Percentiles rank a stretch among this genome's conserved stretches.
These are phyloP conservation scores for Cheilosia grossa DNA, from an alignment of 2,888 invertebrate genomes.

Conservation along the genomic window DNA sequence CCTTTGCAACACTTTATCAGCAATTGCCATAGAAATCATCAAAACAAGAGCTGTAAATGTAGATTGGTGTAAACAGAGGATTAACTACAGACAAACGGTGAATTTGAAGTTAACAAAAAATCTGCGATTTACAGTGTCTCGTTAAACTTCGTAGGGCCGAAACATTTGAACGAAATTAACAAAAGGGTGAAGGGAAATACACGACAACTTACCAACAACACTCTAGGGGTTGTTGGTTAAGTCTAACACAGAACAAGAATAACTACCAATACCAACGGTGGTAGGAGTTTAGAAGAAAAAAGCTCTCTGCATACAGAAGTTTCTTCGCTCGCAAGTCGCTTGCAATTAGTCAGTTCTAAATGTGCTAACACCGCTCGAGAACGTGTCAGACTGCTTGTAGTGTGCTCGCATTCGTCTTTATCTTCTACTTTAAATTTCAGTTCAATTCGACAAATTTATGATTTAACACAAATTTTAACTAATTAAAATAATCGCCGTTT, in stretches of 20 bases:
- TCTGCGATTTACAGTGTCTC: not conserved
- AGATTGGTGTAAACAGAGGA: not conserved
- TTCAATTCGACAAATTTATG: constrained; percentile 32
- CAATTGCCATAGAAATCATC: not conserved
- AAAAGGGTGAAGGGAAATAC: not conserved
- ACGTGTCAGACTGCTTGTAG: constrained; percentile 53
- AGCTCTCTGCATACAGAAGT: constrained; percentile 75
- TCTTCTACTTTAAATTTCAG: not conserved
- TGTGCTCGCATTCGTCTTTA: not conserved
- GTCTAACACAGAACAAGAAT: constrained; percentile 8
- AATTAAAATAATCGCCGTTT: constrained; percentile 1
- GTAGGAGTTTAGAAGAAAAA: constrained; percentile 50
- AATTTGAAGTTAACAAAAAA: not conserved
- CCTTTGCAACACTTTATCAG: not conserved
- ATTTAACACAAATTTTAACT: constrained; percentile 13
- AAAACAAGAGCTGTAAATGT: not conserved
- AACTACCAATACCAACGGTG: constrained; percentile 25
- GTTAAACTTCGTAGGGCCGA: constrained; percentile 17
- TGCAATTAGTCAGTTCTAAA: constrained; percentile 81
- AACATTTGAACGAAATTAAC: constrained; percentile 11
- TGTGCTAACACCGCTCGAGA: constrained; percentile 78
- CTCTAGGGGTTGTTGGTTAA: constrained; percentile 50
- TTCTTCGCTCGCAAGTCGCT: constrained; percentile 76
- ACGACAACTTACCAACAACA: constrained; percentile 15
- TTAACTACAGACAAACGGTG: not conserved